Conservation (phyloP, 2,888 invertebrate genomes). For the Laspeyria flexula region DNA sequence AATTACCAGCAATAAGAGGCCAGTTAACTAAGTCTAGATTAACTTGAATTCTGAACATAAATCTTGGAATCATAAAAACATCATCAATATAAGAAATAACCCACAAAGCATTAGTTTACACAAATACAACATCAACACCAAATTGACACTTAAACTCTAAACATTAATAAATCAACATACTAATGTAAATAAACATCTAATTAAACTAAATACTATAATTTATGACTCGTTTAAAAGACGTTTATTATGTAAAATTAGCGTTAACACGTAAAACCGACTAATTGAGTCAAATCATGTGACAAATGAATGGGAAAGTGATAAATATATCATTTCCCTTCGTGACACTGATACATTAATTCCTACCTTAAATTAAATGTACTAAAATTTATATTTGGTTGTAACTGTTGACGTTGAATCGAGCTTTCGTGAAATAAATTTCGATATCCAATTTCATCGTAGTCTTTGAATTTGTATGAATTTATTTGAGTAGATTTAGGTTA, state of each 20-base stretch:
- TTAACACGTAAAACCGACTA: slow-evolving; percentile 44
- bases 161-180: slow-evolving; percentile 33
- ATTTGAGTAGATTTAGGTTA: background rate
- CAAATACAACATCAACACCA: slow-evolving; percentile 15
- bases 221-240: slow-evolving; percentile 33
- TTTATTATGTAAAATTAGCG: slow-evolving; percentile 38
- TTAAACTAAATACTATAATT: slow-evolving; percentile 43
- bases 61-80: background rate
- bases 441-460: slow-evolving; percentile 8
- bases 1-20: no score
- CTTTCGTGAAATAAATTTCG: slow-evolving; percentile 3
- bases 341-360: slow-evolving; percentile 5
- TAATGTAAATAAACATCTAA: slow-evolving; percentile 38
- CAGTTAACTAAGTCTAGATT: no score
- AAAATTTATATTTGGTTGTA: background rate
- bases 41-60: no score
- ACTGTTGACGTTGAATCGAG: background rate
- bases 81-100: background rate
- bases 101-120: background rate
- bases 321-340: slow-evolving; percentile 34
- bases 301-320: slow-evolving; percentile 45
- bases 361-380: background rate
- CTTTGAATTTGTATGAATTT: slow-evolving; percentile 1
- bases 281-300: slow-evolving; percentile 57
- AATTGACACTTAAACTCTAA: slow-evolving; percentile 30